These are phyloP conservation scores for Meghimatium bilineatum DNA, from an alignment of 2,888 invertebrate genomes.

Conservation along the genomic window DNA sequence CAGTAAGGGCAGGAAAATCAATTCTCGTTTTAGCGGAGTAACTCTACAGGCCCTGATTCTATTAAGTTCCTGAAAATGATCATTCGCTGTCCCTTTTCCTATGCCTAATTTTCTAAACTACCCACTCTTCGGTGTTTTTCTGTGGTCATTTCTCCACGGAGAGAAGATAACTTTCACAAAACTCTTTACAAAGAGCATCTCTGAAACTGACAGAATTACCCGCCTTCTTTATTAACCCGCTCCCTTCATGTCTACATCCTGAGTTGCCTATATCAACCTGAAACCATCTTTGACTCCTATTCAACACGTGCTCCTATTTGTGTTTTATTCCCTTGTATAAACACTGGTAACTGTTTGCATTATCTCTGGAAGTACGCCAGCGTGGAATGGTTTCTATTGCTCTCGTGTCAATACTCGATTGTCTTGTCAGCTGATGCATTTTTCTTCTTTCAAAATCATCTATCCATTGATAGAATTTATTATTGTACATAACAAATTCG, in stretches of 20 bases:
- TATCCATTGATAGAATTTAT: too few relatives aligned
- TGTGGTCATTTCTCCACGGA: not conserved
- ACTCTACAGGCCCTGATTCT: not conserved
- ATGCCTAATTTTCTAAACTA: not conserved
- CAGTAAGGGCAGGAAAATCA: conserved; percentile 20
- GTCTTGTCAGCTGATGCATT: not conserved
- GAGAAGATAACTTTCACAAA: not conserved
- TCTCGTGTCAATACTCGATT: not conserved
- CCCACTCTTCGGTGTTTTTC: not conserved
- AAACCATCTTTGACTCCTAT: not conserved
- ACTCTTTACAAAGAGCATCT: not conserved
- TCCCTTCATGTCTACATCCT: not conserved
- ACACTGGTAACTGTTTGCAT: not conserved
- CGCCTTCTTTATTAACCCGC: not conserved
- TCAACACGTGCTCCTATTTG: not conserved
- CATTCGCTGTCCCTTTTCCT: too few relatives aligned
- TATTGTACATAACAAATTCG: too few relatives aligned
- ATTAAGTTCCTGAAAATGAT: not conserved
- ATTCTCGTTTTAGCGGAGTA: conserved; percentile 1
- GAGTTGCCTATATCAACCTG: not conserved
- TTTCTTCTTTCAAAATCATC: not conserved
- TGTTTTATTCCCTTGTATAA: not conserved
- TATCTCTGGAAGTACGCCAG: not conserved
- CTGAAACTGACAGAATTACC: not conserved
- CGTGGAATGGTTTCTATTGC: not conserved